Conservation (phyloP, 2,888 invertebrate species). For the Neoitamus cyanurus region DNA sequence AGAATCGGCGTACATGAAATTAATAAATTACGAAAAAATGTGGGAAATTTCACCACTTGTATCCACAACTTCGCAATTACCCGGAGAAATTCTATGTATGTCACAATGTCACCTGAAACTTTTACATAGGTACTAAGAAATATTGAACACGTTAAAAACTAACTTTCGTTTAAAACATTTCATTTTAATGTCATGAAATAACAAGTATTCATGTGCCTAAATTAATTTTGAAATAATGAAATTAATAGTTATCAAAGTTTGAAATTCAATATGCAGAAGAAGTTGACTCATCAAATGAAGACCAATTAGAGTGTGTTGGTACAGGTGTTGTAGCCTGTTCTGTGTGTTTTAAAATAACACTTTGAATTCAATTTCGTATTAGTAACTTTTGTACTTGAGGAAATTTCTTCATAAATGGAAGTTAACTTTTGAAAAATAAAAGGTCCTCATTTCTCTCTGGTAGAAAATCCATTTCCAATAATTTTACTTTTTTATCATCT, state of each 20-base stretch:
- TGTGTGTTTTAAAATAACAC: background rate
- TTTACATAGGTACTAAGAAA: background rate
- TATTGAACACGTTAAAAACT: background rate
- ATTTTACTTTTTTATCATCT: constrained; percentile 1
- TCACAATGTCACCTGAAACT: background rate
- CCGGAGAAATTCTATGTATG: background rate
- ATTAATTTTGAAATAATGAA: background rate
- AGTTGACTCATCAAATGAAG: background rate
- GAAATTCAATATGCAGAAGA: background rate
- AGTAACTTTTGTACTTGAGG: background rate
- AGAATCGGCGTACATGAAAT: background rate
- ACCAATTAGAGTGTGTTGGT: background rate
- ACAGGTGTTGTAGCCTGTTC: background rate
- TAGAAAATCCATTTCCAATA: constrained; percentile 31
- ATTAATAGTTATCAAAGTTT: background rate
- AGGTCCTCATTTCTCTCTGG: background rate
- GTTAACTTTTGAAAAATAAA: constrained; percentile 17
- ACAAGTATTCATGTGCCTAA: background rate
- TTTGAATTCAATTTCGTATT: background rate
- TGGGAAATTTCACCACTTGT: background rate
- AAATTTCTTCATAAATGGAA: background rate
- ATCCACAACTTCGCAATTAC: background rate
- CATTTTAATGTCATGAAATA: background rate
- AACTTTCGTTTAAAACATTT: background rate
- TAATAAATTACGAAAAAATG: background rate